Percentiles rank a stretch among this genome's conserved stretches.
phyloP scores from a whole-genome alignment of 2,888 invertebrate genomes.

The Volucella bombylans region DNA sequence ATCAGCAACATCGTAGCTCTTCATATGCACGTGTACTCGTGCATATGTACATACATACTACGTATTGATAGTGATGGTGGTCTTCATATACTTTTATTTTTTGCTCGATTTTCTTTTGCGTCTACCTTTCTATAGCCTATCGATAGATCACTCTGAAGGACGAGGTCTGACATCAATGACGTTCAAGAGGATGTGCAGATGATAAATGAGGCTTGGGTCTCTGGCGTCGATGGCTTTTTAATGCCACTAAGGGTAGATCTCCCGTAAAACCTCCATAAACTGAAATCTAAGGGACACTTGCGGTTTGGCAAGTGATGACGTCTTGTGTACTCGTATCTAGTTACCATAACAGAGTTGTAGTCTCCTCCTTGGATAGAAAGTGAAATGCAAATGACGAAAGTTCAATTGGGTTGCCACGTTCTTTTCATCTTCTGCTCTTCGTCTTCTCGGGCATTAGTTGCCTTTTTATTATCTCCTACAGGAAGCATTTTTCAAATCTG shows the following conservation, averaged over 20 bases:
- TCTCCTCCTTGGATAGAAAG: conserved; percentile 42
- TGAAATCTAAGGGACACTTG: conserved; percentile 48
- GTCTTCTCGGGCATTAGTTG: conserved; percentile 60
- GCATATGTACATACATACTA: too few relatives aligned
- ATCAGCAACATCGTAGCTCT: conserved; percentile 35
- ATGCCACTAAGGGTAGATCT: conserved; percentile 53
- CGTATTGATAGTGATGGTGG: too few relatives aligned
- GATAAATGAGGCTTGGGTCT: conserved; percentile 69
- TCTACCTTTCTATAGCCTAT: conserved; percentile 57
- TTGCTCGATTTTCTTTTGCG: conserved; percentile 18
- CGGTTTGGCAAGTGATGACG: conserved; percentile 58
- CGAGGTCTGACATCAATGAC: conserved; percentile 72
- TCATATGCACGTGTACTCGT: too few relatives aligned
- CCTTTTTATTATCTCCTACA: conserved; percentile 71
- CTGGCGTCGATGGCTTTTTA: conserved; percentile 71
- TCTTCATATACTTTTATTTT: background rate
- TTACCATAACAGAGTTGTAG: background rate
- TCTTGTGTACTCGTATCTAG: conserved; percentile 35
- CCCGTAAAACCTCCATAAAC: conserved; percentile 33
- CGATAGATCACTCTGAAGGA: conserved; percentile 70
- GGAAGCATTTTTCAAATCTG: conserved; percentile 73
- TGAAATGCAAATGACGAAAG: conserved; percentile 68
- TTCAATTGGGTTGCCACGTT: conserved; percentile 65
- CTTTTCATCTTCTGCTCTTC: background rate
- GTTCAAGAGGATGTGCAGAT: conserved; percentile 72